Evolutionary conservation across 2,888 invertebrate genomes (phyloP).

Genomic region (Isotomurus palustris): DNA sequence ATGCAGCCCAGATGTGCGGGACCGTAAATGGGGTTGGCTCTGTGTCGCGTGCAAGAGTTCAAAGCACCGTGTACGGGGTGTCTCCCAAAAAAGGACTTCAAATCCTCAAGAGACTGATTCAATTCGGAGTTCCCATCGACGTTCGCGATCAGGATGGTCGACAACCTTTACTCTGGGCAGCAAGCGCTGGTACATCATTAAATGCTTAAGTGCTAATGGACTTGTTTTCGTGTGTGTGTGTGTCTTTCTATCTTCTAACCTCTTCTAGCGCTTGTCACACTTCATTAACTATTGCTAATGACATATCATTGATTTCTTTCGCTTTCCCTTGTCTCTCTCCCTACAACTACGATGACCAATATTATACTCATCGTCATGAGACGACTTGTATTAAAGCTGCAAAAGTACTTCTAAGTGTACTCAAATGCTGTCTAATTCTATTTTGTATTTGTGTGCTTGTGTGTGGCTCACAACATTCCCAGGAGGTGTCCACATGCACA

Average conservation of each 20-base stretch:
- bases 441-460: not conserved
- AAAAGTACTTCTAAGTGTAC: not conserved
- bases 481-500: conserved; percentile 32
- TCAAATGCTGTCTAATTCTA: not conserved
- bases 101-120: conserved; percentile 72
- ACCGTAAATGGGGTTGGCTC: conserved; percentile 64
- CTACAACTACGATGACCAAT: too few relatives aligned
- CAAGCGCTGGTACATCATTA: conserved; percentile 68
- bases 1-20: conserved; percentile 95
- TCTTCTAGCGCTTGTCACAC: too few relatives aligned
- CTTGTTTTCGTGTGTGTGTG: not conserved
- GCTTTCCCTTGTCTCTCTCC: not conserved
- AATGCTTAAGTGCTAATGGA: not conserved
- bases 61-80: conserved; percentile 37
- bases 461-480: not conserved
- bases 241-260: not conserved
- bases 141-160: conserved; percentile 87
- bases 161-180: conserved; percentile 94
- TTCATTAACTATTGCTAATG: not conserved
- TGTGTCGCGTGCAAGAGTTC: conserved; percentile 51
- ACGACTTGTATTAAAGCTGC: not conserved
- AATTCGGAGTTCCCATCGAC: conserved; percentile 73
- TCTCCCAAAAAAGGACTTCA: conserved; percentile 54
- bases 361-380: too few relatives aligned
- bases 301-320: not conserved